phyloP scores from a whole-genome alignment of 2,113 vertebrate genomes.

The Notarius lentiginosus region DNA sequence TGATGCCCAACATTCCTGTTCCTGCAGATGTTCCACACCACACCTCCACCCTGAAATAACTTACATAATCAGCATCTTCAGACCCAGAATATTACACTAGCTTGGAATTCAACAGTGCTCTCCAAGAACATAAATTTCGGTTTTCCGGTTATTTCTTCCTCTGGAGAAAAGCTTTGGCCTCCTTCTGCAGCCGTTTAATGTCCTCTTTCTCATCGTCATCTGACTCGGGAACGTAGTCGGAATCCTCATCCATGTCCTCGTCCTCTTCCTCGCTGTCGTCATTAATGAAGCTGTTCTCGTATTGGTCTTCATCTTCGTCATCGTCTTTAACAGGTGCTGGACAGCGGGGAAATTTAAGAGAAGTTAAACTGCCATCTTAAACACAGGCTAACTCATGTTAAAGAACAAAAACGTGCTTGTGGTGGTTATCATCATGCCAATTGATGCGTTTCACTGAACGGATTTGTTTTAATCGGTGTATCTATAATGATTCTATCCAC shows the following conservation, averaged over 20 bases:
- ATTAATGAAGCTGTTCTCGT: slow-evolving; percentile 70
- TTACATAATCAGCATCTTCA: background rate
- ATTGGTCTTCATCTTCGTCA: slow-evolving; percentile 45
- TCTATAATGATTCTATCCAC: no score
- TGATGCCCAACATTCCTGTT: background rate
- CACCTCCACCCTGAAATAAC: background rate
- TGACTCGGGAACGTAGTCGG: slow-evolving; percentile 64
- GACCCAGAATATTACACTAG: background rate
- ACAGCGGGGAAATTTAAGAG: background rate
- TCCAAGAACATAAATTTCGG: background rate
- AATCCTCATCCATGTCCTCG: slow-evolving; percentile 60
- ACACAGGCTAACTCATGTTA: no score
- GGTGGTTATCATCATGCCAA: background rate
- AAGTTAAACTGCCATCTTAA: no score
- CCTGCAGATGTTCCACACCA: background rate
- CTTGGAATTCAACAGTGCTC: background rate
- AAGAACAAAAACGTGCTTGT: no score
- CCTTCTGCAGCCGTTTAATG: slow-evolving; percentile 55
- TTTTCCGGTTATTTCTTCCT: slow-evolving; percentile 47
- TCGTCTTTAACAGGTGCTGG: slow-evolving; percentile 4
- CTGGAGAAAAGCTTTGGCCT: slow-evolving; percentile 59
- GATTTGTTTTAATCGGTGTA: no score
- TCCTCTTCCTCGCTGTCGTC: slow-evolving; percentile 68
- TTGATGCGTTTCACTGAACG: background rate
- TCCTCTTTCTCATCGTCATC: slow-evolving; percentile 63